Base-by-base conservation (phyloP, 2,888 invertebrate genomes). In the Notocelia uddmanniana region DNA sequence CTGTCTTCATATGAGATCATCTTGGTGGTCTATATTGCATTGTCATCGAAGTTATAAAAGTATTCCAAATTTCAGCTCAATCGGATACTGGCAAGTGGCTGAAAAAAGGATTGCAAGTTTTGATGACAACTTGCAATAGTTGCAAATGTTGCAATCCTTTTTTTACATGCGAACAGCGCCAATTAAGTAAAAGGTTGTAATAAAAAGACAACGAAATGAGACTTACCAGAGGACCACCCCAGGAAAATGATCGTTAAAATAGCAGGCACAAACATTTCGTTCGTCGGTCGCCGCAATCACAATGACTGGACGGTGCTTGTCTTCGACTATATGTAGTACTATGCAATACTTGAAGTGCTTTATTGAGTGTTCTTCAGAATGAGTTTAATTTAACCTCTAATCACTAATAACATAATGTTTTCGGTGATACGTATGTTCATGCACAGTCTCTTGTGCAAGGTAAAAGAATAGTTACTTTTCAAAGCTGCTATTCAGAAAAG, bases 221-320 rank as follows among this genome's bases (percentile, higher is more conserved):
- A 57, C 67, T 31, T 19, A 70, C 69, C 50, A 26, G 64, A 58
- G 34, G 63, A 41, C 11, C 58, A 26, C 6, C 50, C 50, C n/a
- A 50, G 3, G 26, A 23, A 57, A 64, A 64, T 5, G 11, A 34
- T 21, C 8, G 64, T 64, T 19, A 58, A 50, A 31, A 64, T 18
- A 26, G 23, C 13, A 19, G 19, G 50, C 2, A 41, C 23, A 18
- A 50, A 58, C 69, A 70, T 70, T 21, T 64, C 58, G 50, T n/a
- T 18, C 26, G n/a, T 26, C 19, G 19, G 23, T 31, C 37, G 37
- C 2, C 34, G 52, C 34, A 64, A 10, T 6, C n/a, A n/a, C 23
- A 64, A 64, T 54, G 48, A 10, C 23, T 11, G 23, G 11, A 6
- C 37, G 13, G 6, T 23, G 19, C 34, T 37, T 10, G n/a, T 1